Evolutionary conservation across 2,888 invertebrate genomes (phyloP), one percentile per base, ranked within the genome.

Genomic region (Maniola hyperantus): DNA sequence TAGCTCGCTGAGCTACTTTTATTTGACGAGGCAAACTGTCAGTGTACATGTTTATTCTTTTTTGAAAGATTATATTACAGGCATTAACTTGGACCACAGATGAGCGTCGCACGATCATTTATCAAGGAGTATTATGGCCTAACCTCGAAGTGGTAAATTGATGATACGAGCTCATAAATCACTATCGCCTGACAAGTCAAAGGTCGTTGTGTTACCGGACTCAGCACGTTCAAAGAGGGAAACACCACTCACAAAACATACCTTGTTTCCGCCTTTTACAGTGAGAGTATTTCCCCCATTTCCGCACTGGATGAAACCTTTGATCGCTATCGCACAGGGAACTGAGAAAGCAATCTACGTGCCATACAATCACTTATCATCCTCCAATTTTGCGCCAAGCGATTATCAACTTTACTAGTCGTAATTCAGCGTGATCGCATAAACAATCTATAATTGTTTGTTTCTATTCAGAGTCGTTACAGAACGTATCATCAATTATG

Each of bases 281-380:
- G 77, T 76, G 78, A 79, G 79, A 79, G 79, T 76, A 81, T 85
- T 84, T 85, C 80, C 82, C 80, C 77, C 79, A 81, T 79, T 20
- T 64, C 79, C 75, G 42, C 72, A 74, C 77, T 73, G 82, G 82
- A 83, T 82, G 77, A 82, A 81, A 83, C 83, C 82, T 84, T 82
- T 84, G 87, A 87, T 89, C 84, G 82, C 80, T 84, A 87, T 88
- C 84, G 77, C 78, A 82, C 83, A 81, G 83, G 77, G 80, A 84
- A 80, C 82, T 79, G 82, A 84, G 88, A 84, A 84, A 87, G 80
- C 85, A 84, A 84, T 85, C 83, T 83, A 84, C 85, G 83, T 85
- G 83, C 79, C 81, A 80, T 74, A 74, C 76, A 77, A 77, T 83
- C 84, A 83, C 83, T 87, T 86, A 86, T 85, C 81, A 83, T 85